Evolutionary conservation across 2,113 vertebrate species (phyloP).

Genomic region (Nibea albiflora): DNA sequence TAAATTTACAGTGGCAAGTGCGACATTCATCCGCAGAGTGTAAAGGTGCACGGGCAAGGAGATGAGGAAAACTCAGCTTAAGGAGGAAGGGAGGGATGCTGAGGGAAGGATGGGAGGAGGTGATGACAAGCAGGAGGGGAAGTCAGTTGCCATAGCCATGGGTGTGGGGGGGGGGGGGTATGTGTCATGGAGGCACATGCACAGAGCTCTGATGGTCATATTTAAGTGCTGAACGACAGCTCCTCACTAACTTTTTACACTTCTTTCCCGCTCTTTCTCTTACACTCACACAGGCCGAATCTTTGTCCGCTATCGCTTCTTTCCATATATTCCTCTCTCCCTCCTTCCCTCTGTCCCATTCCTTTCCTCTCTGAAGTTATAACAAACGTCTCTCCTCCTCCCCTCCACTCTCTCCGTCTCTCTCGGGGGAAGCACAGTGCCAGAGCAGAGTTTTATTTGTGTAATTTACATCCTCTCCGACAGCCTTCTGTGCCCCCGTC

Average conservation of each 20-base stretch:
- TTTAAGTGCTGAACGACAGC: slow-evolving; percentile 31
- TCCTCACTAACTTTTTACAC: slow-evolving; percentile 33
- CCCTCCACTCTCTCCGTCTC: slow-evolving; percentile 1
- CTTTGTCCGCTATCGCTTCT: slow-evolving; percentile 8
- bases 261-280: slow-evolving; percentile 1
- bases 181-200: slow-evolving; percentile 5
- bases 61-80: slow-evolving; percentile 14
- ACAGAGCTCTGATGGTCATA: slow-evolving; percentile 1
- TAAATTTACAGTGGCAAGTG: background rate
- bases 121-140: slow-evolving; percentile 30
- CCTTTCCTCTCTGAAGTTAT: slow-evolving; percentile 47
- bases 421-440: slow-evolving; percentile 66
- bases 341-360: slow-evolving; percentile 18
- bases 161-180: background rate
- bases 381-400: slow-evolving; percentile 45
- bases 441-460: slow-evolving; percentile 77
- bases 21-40: background rate
- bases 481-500: slow-evolving; percentile 71
- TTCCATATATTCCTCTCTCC: background rate
- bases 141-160: slow-evolving; percentile 16
- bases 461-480: slow-evolving; percentile 80
- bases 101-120: slow-evolving; percentile 46
- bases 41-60: slow-evolving; percentile 7
- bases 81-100: slow-evolving; percentile 43
- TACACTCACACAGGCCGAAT: background rate